Base-by-base conservation (phyloP, 2,888 invertebrate species). In the Latrodectus hesperus region DNA sequence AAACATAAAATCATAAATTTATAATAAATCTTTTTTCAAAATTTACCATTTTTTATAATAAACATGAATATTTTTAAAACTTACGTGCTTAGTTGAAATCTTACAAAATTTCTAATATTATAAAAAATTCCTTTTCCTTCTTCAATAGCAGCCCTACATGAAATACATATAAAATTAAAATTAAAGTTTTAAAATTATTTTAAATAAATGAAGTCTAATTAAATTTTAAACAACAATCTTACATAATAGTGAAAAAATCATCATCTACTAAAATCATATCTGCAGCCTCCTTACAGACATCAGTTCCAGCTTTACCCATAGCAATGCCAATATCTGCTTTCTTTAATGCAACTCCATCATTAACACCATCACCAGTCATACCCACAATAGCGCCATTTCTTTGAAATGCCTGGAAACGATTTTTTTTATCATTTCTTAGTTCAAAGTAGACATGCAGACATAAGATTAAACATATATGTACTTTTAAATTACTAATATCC, bases 311-410 rank as follows among this genome's bases (percentile, higher is more conserved):
- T 91, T 95, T 95, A n/a, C 91, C 91, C 98, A 99, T 99, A 0
- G 99, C 98, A 90, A 99, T 98, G 70, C 99, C 99, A 91, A 99
- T 99, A 91, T 99, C 99, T 0, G 99, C 98, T 90, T 97, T 96
- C 92, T 98, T 99, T 51, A 99, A 93, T 0, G 99, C 99, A 22
- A 99, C 99, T 0, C 98, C 99, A 93, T 99, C 99, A 92, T 99
- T 99, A 0, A 99, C 99, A 1, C 99, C 99, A 92, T 99, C 99
- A 1, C 99, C 99, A 0, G 99, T 99, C 99, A 99, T 99, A 8
- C 97, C 99, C 1, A 99, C 99, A 90, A 99, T 97, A 91, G 96
- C 95, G 2, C 98, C 98, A 80, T 96, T 95, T 90, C 96, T 94
- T 92, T 99, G 99, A 81, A 99, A 93, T 0, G 98, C 97, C 94